phyloP scores from a whole-genome alignment of 2,113 vertebrate species.

The Ptychochromis oligacanthus region DNA sequence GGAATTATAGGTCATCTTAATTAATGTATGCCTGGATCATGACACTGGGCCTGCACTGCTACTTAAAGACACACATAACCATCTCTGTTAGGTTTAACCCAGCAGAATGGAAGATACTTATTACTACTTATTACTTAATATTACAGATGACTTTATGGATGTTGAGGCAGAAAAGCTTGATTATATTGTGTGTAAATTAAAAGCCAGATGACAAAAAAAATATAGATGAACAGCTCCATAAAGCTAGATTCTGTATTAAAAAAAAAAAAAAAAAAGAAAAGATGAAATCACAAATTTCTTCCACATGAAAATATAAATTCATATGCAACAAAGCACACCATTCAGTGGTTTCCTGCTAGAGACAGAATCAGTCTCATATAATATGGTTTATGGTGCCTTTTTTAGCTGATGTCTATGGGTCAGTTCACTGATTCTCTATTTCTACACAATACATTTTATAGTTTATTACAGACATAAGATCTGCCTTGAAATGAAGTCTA shows the following conservation, averaged over 20 bases:
- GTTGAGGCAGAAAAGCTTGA: slow-evolving; percentile 1
- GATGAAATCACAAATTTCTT: neutral
- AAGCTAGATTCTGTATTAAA: no score
- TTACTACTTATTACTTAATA: neutral
- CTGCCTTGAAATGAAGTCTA: neutral
- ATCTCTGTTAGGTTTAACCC: neutral
- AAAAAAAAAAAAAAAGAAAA: no score
- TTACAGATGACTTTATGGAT: neutral
- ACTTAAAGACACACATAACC: neutral
- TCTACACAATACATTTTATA: neutral
- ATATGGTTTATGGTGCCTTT: neutral
- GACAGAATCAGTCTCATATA: neutral
- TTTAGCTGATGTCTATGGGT: neutral
- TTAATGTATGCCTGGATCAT: neutral
- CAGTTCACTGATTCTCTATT: neutral
- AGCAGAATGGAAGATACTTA: neutral
- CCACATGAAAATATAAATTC: neutral
- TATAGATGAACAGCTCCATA: neutral
- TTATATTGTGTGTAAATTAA: neutral
- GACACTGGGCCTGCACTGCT: neutral
- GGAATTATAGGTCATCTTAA: slow-evolving; percentile 38
- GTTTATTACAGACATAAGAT: neutral
- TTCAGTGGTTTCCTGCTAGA: neutral
- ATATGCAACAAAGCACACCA: neutral
- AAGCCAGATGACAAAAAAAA: neutral